A percentile compares a stretch with the other conserved stretches of the same genome.
These are phyloP conservation scores for Scopus umbretta DNA, from an alignment of 2,113 vertebrate species.

Conservation along the genomic window DNA sequence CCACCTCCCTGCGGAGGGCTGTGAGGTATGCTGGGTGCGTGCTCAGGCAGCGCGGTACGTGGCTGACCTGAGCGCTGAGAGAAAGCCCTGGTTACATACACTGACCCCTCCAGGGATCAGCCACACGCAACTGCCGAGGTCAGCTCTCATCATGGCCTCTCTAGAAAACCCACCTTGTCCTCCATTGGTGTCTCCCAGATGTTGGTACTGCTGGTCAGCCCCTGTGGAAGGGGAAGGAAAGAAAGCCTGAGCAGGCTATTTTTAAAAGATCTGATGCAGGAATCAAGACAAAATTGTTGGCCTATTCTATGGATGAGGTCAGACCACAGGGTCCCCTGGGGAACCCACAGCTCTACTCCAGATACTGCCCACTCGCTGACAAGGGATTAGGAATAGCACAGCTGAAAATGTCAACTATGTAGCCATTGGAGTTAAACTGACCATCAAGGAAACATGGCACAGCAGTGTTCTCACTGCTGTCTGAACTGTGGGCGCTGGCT, in stretches of 20 bases:
- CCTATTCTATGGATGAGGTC: neutral
- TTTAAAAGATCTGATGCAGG: neutral
- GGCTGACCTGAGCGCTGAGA: neutral
- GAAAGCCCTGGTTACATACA: neutral
- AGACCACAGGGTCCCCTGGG: neutral
- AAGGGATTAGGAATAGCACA: neutral
- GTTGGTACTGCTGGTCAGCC: neutral
- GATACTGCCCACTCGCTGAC: neutral
- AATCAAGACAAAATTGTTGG: neutral
- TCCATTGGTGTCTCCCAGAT: neutral
- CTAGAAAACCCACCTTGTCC: neutral
- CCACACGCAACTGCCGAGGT: rapidly evolving
- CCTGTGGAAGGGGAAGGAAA: neutral
- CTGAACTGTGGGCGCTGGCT: neutral
- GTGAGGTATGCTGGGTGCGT: neutral
- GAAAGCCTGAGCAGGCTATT: neutral
- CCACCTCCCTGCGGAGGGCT: no score
- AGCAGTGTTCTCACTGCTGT: neutral
- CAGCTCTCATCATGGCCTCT: rapidly evolving
- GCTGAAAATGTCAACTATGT: neutral
- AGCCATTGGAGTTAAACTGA: neutral
- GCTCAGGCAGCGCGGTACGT: neutral
- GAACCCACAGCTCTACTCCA: neutral
- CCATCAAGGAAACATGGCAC: neutral
- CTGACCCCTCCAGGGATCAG: neutral